A percentile compares a stretch with the other conserved stretches of the same genome.
phyloP scores from a whole-genome alignment of 2,797 vertebrate genomes.

The Acrocephalus scirpaceus region DNA sequence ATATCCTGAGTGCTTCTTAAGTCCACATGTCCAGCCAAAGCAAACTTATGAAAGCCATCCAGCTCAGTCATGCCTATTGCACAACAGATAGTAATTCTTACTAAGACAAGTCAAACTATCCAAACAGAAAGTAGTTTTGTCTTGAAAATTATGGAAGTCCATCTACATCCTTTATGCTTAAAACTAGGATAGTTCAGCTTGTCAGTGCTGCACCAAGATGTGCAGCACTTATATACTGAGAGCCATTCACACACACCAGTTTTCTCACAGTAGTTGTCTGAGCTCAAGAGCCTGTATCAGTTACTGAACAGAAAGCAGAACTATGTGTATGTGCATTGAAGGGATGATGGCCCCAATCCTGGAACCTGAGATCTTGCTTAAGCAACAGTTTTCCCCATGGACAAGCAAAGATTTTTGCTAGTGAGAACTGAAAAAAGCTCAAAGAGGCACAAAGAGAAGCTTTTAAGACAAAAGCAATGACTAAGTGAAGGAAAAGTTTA shows the following conservation, averaged over 20 bases:
- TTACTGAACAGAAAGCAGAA: not conserved
- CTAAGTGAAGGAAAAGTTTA: not conserved
- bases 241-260: not conserved
- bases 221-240: fast-evolving
- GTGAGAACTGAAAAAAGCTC: not conserved
- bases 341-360: not conserved
- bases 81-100: not conserved
- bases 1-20: not conserved
- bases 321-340: not conserved
- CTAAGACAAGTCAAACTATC: not conserved
- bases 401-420: not conserved
- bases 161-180: not conserved
- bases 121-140: not conserved
- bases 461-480: constrained; percentile 14
- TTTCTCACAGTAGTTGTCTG: not conserved
- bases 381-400: not conserved
- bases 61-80: not conserved
- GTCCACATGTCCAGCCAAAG: not conserved
- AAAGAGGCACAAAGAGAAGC: not conserved
- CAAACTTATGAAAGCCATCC: not conserved
- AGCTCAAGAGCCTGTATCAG: not conserved
- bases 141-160: not conserved
- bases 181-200: not conserved
- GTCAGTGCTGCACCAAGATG: not conserved
- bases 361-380: not conserved